These are phyloP conservation scores for Aurelia aurita DNA, from an alignment of 30 jellyfish, hydroid and myxozoan genomes.

Conservation along the genomic window DNA sequence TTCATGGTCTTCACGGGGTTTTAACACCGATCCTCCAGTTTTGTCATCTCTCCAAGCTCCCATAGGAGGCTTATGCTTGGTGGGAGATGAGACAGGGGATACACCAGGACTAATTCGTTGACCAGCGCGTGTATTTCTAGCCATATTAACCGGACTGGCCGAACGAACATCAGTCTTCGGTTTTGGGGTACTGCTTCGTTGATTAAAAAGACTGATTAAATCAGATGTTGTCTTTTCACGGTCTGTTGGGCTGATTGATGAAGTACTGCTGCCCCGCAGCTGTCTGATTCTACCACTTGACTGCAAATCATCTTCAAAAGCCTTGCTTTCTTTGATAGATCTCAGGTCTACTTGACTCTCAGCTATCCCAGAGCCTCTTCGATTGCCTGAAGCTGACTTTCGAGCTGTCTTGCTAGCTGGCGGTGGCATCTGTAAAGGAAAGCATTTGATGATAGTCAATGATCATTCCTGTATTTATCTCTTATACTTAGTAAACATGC, in stretches of 20 bases:
- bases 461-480: no score
- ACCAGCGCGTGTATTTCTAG: background rate
- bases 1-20: background rate
- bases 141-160: background rate
- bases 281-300: constrained; percentile 35
- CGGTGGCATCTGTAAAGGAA: constrained; percentile 21
- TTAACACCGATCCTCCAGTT: no score
- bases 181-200: constrained; percentile 66
- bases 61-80: background rate
- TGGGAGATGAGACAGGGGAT: constrained; percentile 62
- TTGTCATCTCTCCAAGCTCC: constrained; percentile 14
- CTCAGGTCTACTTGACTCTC: constrained; percentile 52
- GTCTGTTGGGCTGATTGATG: constrained; percentile 39
- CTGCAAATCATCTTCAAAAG: constrained; percentile 12
- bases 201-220: constrained; percentile 23
- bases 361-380: constrained; percentile 47
- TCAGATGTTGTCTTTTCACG: constrained; percentile 39
- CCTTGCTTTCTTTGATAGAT: constrained; percentile 20
- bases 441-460: background rate
- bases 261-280: constrained; percentile 40
- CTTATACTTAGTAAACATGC: no score
- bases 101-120: constrained; percentile 46
- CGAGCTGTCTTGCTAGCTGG: constrained; percentile 29
- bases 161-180: constrained; percentile 30
- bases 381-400: constrained; percentile 13